Evolutionary conservation across 2,113 vertebrate species (phyloP), one percentile per base, ranked within the genome.

Genomic region (Prolemur simus): DNA sequence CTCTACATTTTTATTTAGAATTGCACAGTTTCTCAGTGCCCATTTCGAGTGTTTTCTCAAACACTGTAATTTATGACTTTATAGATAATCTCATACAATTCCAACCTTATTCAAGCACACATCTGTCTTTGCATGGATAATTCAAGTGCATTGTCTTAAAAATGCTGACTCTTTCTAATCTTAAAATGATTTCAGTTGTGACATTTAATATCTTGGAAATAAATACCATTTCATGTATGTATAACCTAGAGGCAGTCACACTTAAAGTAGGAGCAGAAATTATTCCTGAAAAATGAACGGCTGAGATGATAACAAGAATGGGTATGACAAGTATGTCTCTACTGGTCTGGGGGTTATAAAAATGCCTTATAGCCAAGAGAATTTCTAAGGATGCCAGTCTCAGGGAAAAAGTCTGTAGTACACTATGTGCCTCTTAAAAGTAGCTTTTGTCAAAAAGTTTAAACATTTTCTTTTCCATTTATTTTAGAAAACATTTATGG

Each of bases 1-100:
- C 94, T 98, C 97, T 98, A 88, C 63, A 94, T 95, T 98, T 98
- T 97, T 96, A 97, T 98, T 98, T 98, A 98, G 97, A 98, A 97
- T 98, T 93, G 97, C 92, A 95, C 96, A 97, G 73, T 96, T 97
- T 97, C 97, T 97, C 94, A 87, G 94, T 96, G 96, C 78, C 97
- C 93, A 95, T 97, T 98, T 98, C 97, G 97, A 94, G n/a, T 63
- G 20, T 97, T 97, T 98, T 98, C 97, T 98, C 95, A 97, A 95
- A 96, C 89, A 94, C 96, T 98, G 91, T 98, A 97, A 98, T 98
- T 98, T 98, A 96, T 95, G 98, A 97, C 9, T 88, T 97, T 97
- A 97, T 96, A 98, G 96, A 97, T 96, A 63, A 91, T 69, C 27
- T 63, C 68, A 92, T 25, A 58, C n/a, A 66, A 52, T 69, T 45